Evolutionary conservation across 64 coral and sea anemone genomes (phyloP), one percentile per base, ranked within the genome.

Genomic region (Dendronephthya gigantea): DNA sequence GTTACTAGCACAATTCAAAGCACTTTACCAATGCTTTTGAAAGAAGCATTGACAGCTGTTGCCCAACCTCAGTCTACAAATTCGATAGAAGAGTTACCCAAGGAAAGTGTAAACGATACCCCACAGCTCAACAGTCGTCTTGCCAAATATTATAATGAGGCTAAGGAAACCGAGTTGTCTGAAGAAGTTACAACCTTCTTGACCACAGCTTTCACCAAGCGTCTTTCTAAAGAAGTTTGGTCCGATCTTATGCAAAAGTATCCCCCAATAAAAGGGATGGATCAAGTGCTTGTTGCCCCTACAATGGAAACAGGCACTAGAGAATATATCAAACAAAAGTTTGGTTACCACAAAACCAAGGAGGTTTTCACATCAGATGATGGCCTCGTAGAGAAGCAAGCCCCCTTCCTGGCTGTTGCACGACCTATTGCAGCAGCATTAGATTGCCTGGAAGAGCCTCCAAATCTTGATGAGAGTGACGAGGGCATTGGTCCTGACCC

Each of bases 281-380:
- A 79, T 9, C 15, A 34, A 36, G 72, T 79, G 32, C 72, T 79
- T 79, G 72, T 79, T 16, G 72, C 72, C 22, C 72, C 49, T 33
- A 84, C 83, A 35, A 84, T 52, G 83, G 47, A 84, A 35, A 55
- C 83, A 30, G 83, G 32, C 17, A 84, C 50, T 23, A 52, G 52
- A 84, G 83, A 48, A 15, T 14, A 50, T 84, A 84, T 84, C 47
- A 84, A 52, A 30, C 43, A 2, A 29, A 48, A 51, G 22, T 29
- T 50, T 49, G 83, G 41, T 84, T 84, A 50, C 83, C 32, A 25
- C 47, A 84, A 84, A n/a, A 56, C 48, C 83, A 52, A 84, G 19
- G 83, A 84, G 32, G 25, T 84, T 1, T 84, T 84, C 50, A 0
- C 47, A 49, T 84, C 48, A 30, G 83, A 84, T 84, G 48, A 84